Conservation (phyloP, 2,113 vertebrate genomes). For the Lophotis ruficrista region DNA sequence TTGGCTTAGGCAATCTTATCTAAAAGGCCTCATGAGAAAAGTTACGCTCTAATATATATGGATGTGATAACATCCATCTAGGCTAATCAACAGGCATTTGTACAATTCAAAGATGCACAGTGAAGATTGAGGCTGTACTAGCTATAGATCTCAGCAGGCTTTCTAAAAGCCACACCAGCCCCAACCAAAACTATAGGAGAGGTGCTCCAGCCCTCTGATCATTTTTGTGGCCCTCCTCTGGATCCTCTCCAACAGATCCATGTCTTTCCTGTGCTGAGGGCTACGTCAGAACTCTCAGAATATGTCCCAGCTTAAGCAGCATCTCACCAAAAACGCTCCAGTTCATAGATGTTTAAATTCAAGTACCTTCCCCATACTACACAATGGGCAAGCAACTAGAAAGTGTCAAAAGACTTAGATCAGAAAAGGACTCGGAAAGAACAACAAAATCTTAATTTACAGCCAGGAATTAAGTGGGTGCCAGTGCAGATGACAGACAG, state of each 20-base stretch:
- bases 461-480: not conserved
- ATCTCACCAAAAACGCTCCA: not conserved
- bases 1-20: not conserved
- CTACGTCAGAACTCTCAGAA: not conserved
- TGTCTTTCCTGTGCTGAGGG: too few relatives aligned
- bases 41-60: not conserved
- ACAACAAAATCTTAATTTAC: not conserved
- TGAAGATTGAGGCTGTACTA: not conserved
- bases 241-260: too few relatives aligned
- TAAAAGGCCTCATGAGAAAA: not conserved
- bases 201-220: too few relatives aligned
- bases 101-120: not conserved
- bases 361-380: not conserved
- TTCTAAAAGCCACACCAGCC: not conserved
- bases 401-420: not conserved
- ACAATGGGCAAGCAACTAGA: not conserved
- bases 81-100: not conserved
- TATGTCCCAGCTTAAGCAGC: accelerated
- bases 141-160: not conserved
- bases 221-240: too few relatives aligned
- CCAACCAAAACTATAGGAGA: not conserved
- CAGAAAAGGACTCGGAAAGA: not conserved
- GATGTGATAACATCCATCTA: not conserved
- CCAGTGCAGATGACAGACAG: not conserved
- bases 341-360: not conserved